phyloP scores from a whole-genome alignment of 2,888 invertebrate genomes.

The Lepidocyrtoides sp. region DNA sequence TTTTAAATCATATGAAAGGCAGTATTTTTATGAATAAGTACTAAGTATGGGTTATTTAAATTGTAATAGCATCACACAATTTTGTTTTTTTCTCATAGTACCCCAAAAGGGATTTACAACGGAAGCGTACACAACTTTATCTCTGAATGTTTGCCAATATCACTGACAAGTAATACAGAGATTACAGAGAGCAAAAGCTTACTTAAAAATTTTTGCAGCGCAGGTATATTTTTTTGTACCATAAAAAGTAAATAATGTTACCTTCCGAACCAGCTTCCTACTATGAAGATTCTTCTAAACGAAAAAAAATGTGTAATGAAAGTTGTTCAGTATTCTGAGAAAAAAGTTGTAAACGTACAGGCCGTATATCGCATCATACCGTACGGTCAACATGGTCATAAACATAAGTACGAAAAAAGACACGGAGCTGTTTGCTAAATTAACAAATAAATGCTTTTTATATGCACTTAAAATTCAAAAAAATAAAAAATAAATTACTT shows the following conservation, averaged over 20 bases:
- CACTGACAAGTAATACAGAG: neutral
- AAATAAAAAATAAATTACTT: neutral
- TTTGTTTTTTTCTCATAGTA: conserved; percentile 11
- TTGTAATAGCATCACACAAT: conserved; percentile 40
- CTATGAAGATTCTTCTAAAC: conserved; percentile 2
- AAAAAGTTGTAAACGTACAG: neutral
- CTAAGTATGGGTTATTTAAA: neutral
- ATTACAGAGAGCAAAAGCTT: conserved; percentile 6
- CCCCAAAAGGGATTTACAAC: conserved; percentile 7
- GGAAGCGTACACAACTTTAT: conserved; percentile 48
- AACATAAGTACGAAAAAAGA: conserved; percentile 39
- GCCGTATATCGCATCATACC: conserved; percentile 54
- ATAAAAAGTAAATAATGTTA: conserved; percentile 12
- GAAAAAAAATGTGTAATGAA: conserved; percentile 4
- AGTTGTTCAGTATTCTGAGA: neutral
- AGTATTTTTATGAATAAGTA: conserved; percentile 22
- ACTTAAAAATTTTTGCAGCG: neutral
- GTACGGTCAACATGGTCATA: conserved; percentile 37
- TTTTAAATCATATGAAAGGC: neutral
- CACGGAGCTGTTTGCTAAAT: conserved; percentile 60
- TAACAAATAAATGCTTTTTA: neutral
- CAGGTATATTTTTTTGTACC: neutral
- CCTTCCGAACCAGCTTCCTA: conserved; percentile 7
- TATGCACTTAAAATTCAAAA: conserved; percentile 24
- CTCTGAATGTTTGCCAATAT: neutral